Base-by-base conservation (phyloP, 2,113 vertebrate species). In the Dryoscopus gambensis region DNA sequence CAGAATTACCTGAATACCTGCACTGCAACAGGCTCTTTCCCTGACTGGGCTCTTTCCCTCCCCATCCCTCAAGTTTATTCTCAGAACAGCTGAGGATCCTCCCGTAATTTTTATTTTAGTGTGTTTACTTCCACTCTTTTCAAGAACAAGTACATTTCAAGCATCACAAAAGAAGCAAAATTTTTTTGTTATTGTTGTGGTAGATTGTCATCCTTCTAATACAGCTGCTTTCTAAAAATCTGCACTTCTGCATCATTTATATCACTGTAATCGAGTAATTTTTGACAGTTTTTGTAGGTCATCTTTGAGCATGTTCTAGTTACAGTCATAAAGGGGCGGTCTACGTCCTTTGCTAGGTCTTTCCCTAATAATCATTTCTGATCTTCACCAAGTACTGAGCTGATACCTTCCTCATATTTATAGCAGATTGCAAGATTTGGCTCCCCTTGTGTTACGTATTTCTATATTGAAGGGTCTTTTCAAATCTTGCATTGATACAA, bases 81-180 rank as follows among this genome's bases (percentile, higher is more conserved):
- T 92, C 57, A 71, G 47, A 71, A 69, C 5, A 68, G 27, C 18
- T 55, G 28, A 90, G 28, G 15, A 33, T 3, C 3, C 5, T 64
- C 47, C 23, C 28, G 13, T 33, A 67, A 24, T 53, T 59, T 71
- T 71, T 53, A 55, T 3, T 53, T 10, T 1, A 27, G 11, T 57
- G 4, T n/a, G 80, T 74, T 56, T 44, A 62, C 7, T 69, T 35
- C 15, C 27, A 16, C 17, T 64, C 10, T 47, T 57, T 64, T 55
- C 22, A 69, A 56, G 28, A 50, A 7, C 4, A 52, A 65, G 9
- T 33, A 46, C 13, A 52, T 55, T 52, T 69, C 40, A 78, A 87
- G n/a, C 9, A 70, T 5, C 5, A 14, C 0, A 0, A 60, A 53
- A 80, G 15, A 52, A 71, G 11, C 0, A 56, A 46, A 33, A 2